Base-by-base conservation (phyloP, 2,113 vertebrate species). In the Hystrix cristata region DNA sequence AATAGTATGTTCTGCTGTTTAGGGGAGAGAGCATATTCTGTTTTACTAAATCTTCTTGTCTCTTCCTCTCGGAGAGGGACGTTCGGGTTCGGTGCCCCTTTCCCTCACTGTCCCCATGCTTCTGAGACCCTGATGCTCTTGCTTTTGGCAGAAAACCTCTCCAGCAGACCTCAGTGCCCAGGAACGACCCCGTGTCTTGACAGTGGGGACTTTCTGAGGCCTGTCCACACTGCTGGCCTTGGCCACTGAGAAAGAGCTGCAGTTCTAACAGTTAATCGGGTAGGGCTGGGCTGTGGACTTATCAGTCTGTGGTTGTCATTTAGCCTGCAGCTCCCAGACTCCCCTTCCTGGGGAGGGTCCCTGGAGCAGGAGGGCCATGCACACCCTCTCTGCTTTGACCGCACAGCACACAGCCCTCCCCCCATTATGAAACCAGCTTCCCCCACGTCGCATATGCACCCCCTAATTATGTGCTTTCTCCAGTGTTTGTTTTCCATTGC, bases 401-500 rank as follows among this genome's bases (percentile, higher is more conserved):
- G 98, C 97, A 97, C 96, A 95, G 98, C 97, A 97, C 96, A 95
- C 97, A 96, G 94, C 96, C 85, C 92, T 94, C 34, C 93, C 89
- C 86, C 90, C 94, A 88, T 90, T 43, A 38, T 87, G 96, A 92
- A 95, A 96, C 95, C 96, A 96, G 96, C 94, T 84, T 81, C 91
- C 96, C 92, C 96, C 92, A 95, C 90, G 93, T 60, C 23, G 82
- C 85, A 31, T 95, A 51, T 57, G 85, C 91, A 95, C 79, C 85
- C 97, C 95, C 82, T 97, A 97, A 97, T 97, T 97, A 97, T 72
- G 97, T 89, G 90, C 96, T 97, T 96, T 96, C 96, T 97, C 71
- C 96, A 97, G 94, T 93, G 97, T 97, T 97, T 97, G 96, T 97
- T 98, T 98, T 97, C 97, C 79, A 5, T 96, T 95, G 95, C 96